phyloP scores from a whole-genome alignment of 2,113 vertebrate species.

The Perognathus longimembris region DNA sequence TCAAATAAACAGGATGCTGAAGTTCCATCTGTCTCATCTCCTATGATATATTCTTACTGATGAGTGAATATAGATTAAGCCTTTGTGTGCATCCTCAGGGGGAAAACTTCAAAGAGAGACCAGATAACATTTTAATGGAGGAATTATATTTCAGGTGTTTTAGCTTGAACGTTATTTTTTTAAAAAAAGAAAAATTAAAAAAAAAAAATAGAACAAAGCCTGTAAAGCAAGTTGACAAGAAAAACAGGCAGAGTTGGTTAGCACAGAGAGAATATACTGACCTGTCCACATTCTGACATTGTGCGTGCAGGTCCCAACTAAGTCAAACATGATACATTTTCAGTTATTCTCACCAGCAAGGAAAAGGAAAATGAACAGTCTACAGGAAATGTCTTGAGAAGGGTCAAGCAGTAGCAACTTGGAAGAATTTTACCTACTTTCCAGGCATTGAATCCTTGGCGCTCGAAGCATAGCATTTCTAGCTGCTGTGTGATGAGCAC shows the following conservation, averaged over 20 bases:
- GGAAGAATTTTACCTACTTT: not conserved
- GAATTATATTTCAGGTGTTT: conserved; percentile 83
- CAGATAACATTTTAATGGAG: conserved; percentile 79
- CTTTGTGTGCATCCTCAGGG: conserved; percentile 75
- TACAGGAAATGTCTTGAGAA: conserved; percentile 68
- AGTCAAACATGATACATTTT: conserved; percentile 5
- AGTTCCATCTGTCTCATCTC: conserved; percentile 75
- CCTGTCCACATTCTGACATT: conserved; percentile 74
- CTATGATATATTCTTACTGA: conserved; percentile 76
- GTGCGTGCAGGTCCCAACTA: conserved; percentile 66
- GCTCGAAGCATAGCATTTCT: conserved; percentile 58
- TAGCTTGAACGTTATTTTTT: conserved; percentile 83
- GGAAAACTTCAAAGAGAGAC: conserved; percentile 79
- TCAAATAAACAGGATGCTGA: conserved; percentile 83
- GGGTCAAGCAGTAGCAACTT: too few species aligned
- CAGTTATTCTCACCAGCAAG: conserved; percentile 72
- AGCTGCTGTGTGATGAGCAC: conserved; percentile 38
- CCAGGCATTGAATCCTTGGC: conserved; percentile 56
- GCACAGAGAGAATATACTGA: conserved; percentile 75
- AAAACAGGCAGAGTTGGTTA: conserved; percentile 63
- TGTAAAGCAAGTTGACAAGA: conserved; percentile 63
- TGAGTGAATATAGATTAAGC: conserved; percentile 76
- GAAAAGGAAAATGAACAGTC: conserved; percentile 62
- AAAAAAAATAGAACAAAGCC: conserved; percentile 76
- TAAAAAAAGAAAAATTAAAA: conserved; percentile 74